phyloP scores from a whole-genome alignment of 2,888 invertebrate genomes.

The Brachypalpus laphriformis region DNA sequence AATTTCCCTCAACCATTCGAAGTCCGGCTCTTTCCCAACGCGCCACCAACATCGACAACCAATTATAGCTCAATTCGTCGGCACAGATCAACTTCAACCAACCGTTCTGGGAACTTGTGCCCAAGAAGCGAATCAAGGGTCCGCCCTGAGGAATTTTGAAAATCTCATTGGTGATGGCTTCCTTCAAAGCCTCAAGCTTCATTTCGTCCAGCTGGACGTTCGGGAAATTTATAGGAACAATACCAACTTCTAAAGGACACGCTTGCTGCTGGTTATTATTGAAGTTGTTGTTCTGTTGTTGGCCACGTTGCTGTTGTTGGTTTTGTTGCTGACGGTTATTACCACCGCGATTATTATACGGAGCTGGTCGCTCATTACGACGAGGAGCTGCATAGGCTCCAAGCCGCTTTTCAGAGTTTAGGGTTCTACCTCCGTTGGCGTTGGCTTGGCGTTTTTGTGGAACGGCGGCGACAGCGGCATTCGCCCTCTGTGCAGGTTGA shows the following conservation, averaged over 20 bases:
- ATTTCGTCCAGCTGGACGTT: constrained; percentile 49
- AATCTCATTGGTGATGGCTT: constrained; percentile 70
- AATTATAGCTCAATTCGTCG: constrained; percentile 57
- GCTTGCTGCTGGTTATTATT: constrained; percentile 19
- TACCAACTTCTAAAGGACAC: constrained; percentile 54
- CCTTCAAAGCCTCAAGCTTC: constrained; percentile 68
- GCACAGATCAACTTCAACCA: constrained; percentile 66
- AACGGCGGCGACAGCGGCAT: not conserved
- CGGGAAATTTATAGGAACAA: constrained; percentile 59
- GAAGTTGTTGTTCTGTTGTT: constrained; percentile 16
- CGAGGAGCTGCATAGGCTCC: constrained; percentile 22
- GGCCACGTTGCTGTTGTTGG: not conserved
- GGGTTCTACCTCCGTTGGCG: constrained; percentile 1
- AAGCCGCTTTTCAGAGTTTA: constrained; percentile 5
- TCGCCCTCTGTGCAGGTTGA: not conserved
- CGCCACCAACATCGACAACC: constrained; percentile 50
- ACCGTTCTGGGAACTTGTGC: constrained; percentile 60
- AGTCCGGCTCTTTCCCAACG: constrained; percentile 69
- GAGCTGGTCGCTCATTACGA: constrained; percentile 57
- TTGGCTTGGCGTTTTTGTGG: constrained; percentile 33
- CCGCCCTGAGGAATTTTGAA: constrained; percentile 64
- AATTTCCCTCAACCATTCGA: constrained; percentile 56
- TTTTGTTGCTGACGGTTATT: not conserved
- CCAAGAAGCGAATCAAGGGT: constrained; percentile 61
- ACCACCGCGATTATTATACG: constrained; percentile 30